These are phyloP conservation scores for Willisornis vidua DNA, from an alignment of 2,113 vertebrate species.

Conservation along the genomic window DNA sequence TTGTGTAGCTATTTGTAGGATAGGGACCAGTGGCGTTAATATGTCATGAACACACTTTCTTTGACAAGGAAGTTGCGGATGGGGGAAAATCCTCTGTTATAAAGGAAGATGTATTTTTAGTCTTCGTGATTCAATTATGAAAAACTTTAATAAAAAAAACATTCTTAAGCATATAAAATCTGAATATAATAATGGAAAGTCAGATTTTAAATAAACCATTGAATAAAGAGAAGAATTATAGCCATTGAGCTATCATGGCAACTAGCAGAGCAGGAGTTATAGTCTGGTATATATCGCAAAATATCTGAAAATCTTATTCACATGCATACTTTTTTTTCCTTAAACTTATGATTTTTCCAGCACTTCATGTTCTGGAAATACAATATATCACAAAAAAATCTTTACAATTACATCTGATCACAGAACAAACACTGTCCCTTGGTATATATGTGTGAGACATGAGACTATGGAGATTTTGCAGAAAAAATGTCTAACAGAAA, in stretches of 20 bases:
- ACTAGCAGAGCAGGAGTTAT: neutral
- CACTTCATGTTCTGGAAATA: neutral
- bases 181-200: neutral
- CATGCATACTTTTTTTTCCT: neutral
- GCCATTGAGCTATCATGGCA: neutral
- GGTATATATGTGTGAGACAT: neutral
- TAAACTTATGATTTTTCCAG: neutral
- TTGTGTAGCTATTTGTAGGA: neutral
- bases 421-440: neutral
- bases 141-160: neutral
- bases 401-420: neutral
- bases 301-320: neutral
- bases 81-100: neutral
- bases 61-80: neutral
- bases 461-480: neutral
- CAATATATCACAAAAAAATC: neutral
- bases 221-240: neutral
- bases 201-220: constrained; percentile 13
- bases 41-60: neutral
- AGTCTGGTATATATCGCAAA: neutral
- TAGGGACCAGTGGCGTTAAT: neutral
- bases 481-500: neutral
- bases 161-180: neutral
- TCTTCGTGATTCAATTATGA: neutral
- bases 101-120: neutral